phyloP scores from a whole-genome alignment of 2,113 vertebrate species.

The Cyanistes caeruleus region DNA sequence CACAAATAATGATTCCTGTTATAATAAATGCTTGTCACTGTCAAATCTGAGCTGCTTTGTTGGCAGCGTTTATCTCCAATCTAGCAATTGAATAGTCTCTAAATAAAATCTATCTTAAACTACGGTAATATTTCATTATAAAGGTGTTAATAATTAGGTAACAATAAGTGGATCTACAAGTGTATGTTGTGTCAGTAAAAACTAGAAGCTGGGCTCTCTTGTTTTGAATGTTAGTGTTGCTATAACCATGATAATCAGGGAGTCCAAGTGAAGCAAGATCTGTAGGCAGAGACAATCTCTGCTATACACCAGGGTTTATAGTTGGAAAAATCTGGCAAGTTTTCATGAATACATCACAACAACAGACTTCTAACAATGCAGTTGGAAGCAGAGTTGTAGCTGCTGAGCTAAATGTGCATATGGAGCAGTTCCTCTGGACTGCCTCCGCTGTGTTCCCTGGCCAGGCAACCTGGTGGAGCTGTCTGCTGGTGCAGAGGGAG shows the following conservation, averaged over 20 bases:
- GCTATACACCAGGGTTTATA: background rate
- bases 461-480: background rate
- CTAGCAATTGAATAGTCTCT: background rate
- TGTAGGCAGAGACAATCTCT: background rate
- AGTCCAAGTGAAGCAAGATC: background rate
- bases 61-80: background rate
- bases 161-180: background rate
- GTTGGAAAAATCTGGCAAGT: conserved; percentile 29
- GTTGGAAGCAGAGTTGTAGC: background rate
- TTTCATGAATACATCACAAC: background rate
- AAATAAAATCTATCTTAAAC: background rate
- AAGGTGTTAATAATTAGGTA: background rate
- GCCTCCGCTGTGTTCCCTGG: background rate
- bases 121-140: background rate
- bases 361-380: background rate
- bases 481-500: background rate
- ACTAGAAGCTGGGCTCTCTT: background rate
- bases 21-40: background rate
- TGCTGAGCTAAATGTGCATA: background rate
- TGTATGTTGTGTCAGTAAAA: background rate
- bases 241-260: background rate
- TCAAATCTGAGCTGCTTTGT: background rate
- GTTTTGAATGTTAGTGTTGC: background rate
- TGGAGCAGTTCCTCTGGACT: background rate
- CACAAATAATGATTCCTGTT: background rate